Conservation (phyloP, 2,113 vertebrate species). For the Spea bombifrons region DNA sequence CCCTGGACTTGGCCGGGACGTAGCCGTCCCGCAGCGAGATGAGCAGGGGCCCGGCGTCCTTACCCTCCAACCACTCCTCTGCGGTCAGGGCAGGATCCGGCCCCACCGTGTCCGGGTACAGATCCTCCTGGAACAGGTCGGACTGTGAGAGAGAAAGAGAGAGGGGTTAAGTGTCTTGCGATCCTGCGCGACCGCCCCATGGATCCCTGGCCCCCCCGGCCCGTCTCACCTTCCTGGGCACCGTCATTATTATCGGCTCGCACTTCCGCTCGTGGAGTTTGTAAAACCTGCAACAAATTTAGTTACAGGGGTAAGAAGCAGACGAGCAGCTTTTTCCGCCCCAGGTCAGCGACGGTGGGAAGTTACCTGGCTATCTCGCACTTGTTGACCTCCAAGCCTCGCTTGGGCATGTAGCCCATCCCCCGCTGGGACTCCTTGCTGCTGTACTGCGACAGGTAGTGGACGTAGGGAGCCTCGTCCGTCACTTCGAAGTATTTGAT, state of each 20-base stretch:
- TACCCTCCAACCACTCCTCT: conserved; percentile 79
- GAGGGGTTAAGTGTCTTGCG: neutral
- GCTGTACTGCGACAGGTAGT: conserved; percentile 85
- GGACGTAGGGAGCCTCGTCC: conserved; percentile 79
- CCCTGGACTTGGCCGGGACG: conserved; percentile 70
- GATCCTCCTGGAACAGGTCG: conserved; percentile 88
- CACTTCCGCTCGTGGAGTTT: conserved; percentile 81
- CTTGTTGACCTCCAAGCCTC: conserved; percentile 87
- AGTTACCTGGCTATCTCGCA: conserved; percentile 85
- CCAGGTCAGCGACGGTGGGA: neutral
- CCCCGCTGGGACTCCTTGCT: conserved; percentile 90
- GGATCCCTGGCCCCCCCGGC: neutral
- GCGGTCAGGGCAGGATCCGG: conserved; percentile 79
- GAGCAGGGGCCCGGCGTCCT: conserved; percentile 71
- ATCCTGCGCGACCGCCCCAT: neutral
- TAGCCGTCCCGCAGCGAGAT: conserved; percentile 86
- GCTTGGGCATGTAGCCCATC: conserved; percentile 89
- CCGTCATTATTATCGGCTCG: conserved; percentile 79
- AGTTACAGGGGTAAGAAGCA: neutral
- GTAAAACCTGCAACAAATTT: conserved; percentile 68
- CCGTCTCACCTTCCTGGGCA: conserved; percentile 73
- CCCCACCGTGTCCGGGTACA: conserved; percentile 81
- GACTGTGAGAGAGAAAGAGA: conserved; percentile 65
- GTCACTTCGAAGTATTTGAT: conserved; percentile 91
- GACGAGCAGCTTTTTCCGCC: neutral